A percentile compares a stretch with the other conserved stretches of the same genome.
Evolutionary conservation across 2,113 vertebrate species (phyloP).

Genomic region (Sigmodon hispidus): DNA sequence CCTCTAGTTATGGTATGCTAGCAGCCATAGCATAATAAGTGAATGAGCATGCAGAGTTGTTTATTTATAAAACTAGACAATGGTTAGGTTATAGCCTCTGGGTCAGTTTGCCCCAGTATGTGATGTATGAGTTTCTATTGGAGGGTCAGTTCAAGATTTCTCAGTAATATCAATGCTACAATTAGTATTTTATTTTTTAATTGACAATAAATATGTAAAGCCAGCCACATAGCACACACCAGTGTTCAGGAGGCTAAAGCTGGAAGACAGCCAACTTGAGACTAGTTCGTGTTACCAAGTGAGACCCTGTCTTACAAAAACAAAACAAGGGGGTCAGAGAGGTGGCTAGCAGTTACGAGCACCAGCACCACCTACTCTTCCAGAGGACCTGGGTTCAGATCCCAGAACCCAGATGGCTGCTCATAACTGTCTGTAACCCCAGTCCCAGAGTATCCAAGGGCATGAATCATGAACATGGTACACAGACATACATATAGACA

Average conservation of each 20-base stretch:
- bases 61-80: background rate
- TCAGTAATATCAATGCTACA: background rate
- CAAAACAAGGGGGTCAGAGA: background rate
- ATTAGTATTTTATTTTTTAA: conserved; percentile 38
- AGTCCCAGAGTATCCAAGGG: background rate
- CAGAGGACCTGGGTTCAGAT: background rate
- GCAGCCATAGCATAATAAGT: background rate
- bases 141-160: background rate
- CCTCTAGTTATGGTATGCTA: background rate
- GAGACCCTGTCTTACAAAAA: background rate
- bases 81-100: background rate
- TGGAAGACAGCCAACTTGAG: background rate
- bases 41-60: background rate
- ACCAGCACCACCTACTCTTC: background rate
- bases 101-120: background rate
- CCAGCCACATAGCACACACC: background rate
- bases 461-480: background rate
- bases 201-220: background rate
- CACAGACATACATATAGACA: background rate
- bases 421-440: background rate
- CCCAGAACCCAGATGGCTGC: background rate
- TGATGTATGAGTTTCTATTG: conserved; percentile 11
- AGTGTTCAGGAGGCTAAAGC: background rate
- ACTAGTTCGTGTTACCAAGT: background rate
- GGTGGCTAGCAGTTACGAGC: background rate